Base-by-base conservation (phyloP, 2,888 invertebrate genomes). In the Sycophila texana region DNA sequence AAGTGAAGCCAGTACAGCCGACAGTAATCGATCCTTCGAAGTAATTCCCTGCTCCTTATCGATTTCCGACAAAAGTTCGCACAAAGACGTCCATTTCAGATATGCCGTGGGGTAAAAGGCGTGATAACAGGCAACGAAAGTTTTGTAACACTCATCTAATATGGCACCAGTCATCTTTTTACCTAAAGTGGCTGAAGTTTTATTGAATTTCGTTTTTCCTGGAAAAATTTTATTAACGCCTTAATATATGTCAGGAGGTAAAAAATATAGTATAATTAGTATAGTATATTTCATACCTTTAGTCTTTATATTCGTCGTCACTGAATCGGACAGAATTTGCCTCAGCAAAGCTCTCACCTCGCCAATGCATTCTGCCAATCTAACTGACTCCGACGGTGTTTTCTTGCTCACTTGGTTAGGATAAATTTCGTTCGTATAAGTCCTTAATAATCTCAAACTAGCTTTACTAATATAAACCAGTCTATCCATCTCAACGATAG, bases 71-170 rank as follows among this genome's bases (percentile, higher is more conserved):
- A 97, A 91, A 80, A 97, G 90, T 85, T 96, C 96, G 89, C 98
- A 97, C 0, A 99, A 91, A 86, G 96, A 96, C 83, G 95, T 95
- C 98, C 98, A 98, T 89, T 98, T 98, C 72, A 98, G 91, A 74
- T 95, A 95, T 0, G 97, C 96, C 0, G 98, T 98, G 0, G 99
- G 98, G 90, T 97, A 98, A 91, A 99, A 99, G 0, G 97, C 97
- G 90, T 98, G 97, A 87, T 98, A 99, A 88, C 98, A 98, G 3
- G 96, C 93, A 0, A 97, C 95, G 88, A 98, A 97, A 0, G 98
- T 97, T 74, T 94, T 94, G 84, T 98, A 97, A 77, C 97, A 97
- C 89, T 99, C 98, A 73, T 96, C 95, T 74, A 98, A 91, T 83
- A 98, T 95, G 51, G 95, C 93, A 74, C 93, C 92, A 2, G 94